Base-by-base conservation (phyloP, 2,113 vertebrate species). In the Elachura formosa region DNA sequence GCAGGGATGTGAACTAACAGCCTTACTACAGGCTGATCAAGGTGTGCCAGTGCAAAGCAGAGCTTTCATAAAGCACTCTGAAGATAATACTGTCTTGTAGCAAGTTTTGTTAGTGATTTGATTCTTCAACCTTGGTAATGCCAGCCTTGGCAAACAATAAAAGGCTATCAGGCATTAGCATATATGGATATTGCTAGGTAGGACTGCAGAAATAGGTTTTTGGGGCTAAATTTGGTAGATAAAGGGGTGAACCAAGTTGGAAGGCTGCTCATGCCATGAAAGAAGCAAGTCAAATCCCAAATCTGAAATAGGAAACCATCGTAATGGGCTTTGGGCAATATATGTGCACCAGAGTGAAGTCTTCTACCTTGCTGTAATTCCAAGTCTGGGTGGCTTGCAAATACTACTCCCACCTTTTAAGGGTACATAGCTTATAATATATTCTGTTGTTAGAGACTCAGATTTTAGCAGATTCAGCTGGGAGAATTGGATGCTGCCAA, bases 271-370 rank as follows among this genome's bases (percentile, higher is more conserved):
- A n/a, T 66, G 14, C 33, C 43, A 51, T 61, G 11, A 14, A 83
- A 80, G 63, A 58, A 94, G 83, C 25, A 45, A 54, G 11, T 18
- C 36, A 88, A 79, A 66, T 69, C 51, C 29, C 38, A 59, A 85
- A 36, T 12, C 11, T 72, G 23, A 31, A 56, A 48, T 15, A 13
- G 1, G 4, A 54, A 66, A 43, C 24, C 6, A 83, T 58, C 49
- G 54, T 73, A 62, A 66, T 0, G 5, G 4, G 25, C 6, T 31
- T 4, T 4, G 9, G 10, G 16, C 19, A 14, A 28, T 9, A 1
- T 28, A 2, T 10, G 12, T 14, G 29, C 34, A 43, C 18, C 9
- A 7, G 31, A 62, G 15, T 15, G 52, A 71, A 72, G 12, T 24
- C 10, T 24, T 38, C 19, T 71, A 29, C 64, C 25, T 48, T 66